A percentile compares a stretch with the other conserved stretches of the same genome.
Conservation (phyloP, 2,888 invertebrate species). For the Heteropelma amictum region DNA sequence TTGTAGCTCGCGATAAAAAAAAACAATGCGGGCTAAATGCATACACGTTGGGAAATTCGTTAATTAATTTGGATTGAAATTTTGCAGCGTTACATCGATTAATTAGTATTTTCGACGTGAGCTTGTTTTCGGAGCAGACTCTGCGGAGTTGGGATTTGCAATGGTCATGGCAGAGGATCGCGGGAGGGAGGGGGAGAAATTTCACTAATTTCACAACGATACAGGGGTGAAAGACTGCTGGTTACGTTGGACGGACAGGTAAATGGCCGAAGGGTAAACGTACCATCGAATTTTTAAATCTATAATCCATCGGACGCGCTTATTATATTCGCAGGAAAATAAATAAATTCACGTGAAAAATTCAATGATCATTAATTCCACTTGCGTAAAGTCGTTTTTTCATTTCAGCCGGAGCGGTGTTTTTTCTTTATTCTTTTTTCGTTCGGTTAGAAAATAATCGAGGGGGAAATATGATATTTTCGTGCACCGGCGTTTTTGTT, state of each 20-base stretch:
- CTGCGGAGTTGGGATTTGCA: not conserved
- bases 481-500: no score
- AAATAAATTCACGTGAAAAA: not conserved
- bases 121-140: not conserved
- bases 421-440: no score
- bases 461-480: no score
- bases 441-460: no score
- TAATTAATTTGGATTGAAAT: slow-evolving; percentile 33
- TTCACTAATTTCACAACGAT: slow-evolving; percentile 1
- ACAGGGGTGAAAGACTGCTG: slow-evolving; percentile 23
- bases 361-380: not conserved
- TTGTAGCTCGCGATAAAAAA: not conserved
- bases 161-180: no score
- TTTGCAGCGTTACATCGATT: slow-evolving; percentile 21
- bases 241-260: slow-evolving; percentile 6
- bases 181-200: not conserved
- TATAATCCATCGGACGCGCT: not conserved
- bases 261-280: slow-evolving; percentile 3
- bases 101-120: slow-evolving; percentile 39
- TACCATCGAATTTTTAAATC: not conserved
- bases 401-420: no score
- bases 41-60: slow-evolving; percentile 4
- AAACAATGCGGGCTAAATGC: not conserved
- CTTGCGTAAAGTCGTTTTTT: no score
- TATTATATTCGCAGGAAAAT: not conserved